phyloP scores from a whole-genome alignment of 1,140 invertebrate species.

The Ganaspis sp. region DNA sequence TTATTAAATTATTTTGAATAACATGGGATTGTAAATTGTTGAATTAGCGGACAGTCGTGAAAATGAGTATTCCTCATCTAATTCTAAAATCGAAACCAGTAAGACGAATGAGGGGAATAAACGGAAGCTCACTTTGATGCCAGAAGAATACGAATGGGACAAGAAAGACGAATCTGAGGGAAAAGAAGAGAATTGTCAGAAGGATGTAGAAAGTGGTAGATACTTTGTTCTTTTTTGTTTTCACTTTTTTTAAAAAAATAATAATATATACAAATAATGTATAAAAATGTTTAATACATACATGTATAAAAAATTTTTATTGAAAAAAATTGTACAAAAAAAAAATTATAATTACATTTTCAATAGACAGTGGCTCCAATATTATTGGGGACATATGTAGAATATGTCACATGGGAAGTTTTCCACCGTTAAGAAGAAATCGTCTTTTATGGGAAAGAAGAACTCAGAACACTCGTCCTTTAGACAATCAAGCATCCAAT shows the following conservation, averaged over 20 bases:
- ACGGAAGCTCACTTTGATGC: background rate
- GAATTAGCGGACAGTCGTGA: conserved; percentile 5
- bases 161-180: conserved; percentile 36
- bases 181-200: conserved; percentile 35
- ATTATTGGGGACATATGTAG: conserved; percentile 67
- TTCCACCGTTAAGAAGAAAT: conserved; percentile 47
- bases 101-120: background rate
- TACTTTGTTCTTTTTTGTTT: background rate
- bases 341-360: background rate
- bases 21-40: background rate
- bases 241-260: background rate
- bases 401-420: conserved; percentile 72
- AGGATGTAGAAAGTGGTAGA: conserved; percentile 21
- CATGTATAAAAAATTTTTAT: background rate
- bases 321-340: background rate
- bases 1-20: background rate
- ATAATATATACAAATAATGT: background rate
- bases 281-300: no score
- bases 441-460: conserved; percentile 48
- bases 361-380: background rate
- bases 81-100: conserved; percentile 21
- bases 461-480: conserved; percentile 35
- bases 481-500: conserved; percentile 52
- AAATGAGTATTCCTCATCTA: background rate
- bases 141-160: conserved; percentile 9